Evolutionary conservation across 37 sponge, comb jelly and placozoan species (phyloP).

Genomic region (Spongia lamella): DNA sequence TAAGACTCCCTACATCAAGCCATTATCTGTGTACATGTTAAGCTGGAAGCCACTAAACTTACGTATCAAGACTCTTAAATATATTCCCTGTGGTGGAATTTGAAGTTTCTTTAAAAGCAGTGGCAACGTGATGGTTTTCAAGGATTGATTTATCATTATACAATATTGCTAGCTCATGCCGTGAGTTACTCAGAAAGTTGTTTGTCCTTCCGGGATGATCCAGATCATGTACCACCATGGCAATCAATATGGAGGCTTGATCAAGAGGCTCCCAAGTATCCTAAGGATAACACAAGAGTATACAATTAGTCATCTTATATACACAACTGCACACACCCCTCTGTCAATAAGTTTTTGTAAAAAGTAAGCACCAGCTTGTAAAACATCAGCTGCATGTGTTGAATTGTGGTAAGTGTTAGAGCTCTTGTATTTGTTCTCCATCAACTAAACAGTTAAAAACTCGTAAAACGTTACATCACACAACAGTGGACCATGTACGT

Average conservation of each 20-base stretch:
- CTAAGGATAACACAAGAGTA: slow-evolving; percentile 34
- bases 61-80: slow-evolving; percentile 73
- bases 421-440: slow-evolving; percentile 71
- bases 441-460: slow-evolving; percentile 35
- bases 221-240: slow-evolving; percentile 80
- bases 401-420: slow-evolving; percentile 87
- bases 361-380: slow-evolving; percentile 79
- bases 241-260: slow-evolving; percentile 65
- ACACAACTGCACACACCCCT: slow-evolving; percentile 4
- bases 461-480: background rate
- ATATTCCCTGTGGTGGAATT: slow-evolving; percentile 61
- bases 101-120: slow-evolving; percentile 71
- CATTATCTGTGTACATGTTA: no score
- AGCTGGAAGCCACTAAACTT: background rate
- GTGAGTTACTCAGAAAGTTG: slow-evolving; percentile 70
- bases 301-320: background rate
- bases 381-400: slow-evolving; percentile 94
- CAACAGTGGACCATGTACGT: background rate
- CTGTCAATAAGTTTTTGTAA: slow-evolving; percentile 53
- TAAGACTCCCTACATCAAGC: slow-evolving; percentile 46
- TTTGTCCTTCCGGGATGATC: slow-evolving; percentile 88
- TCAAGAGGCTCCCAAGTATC: slow-evolving; percentile 60
- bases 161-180: slow-evolving; percentile 60
- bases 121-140: slow-evolving; percentile 85
- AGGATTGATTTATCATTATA: slow-evolving; percentile 88